Evolutionary conservation across 2,797 vertebrate species (phyloP).

Genomic region (Sternotherus odoratus): DNA sequence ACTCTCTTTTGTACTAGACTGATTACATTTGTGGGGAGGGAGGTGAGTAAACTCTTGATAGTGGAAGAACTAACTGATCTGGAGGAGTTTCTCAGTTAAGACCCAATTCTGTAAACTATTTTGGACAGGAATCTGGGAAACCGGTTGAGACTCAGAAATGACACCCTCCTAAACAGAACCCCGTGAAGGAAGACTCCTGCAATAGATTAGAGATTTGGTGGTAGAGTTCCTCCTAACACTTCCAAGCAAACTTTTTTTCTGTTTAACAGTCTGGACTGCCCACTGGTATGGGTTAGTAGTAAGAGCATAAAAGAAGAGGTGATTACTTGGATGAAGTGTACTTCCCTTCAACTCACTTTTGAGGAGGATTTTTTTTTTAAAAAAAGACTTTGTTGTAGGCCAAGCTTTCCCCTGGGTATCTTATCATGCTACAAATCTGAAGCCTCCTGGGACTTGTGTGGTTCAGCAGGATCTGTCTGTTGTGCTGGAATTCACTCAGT

Average conservation of each 20-base stretch:
- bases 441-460: neutral
- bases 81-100: neutral
- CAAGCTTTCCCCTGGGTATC: neutral
- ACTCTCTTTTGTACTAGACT: neutral
- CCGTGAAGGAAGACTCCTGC: neutral
- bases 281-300: neutral
- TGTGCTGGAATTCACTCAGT: neutral
- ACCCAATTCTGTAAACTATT: neutral
- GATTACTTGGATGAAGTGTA: neutral
- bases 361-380: neutral
- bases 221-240: neutral
- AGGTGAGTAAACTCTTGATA: neutral
- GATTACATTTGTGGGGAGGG: no score
- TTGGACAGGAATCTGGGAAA: constrained; percentile 27
- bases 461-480: neutral
- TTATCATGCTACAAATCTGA: neutral
- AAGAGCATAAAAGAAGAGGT: neutral
- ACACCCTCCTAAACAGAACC: neutral
- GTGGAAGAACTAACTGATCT: neutral
- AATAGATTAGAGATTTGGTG: neutral
- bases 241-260: neutral
- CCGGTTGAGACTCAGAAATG: neutral
- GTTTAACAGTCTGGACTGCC: neutral
- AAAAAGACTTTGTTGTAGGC: neutral
- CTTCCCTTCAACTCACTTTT: neutral